Evolutionary conservation across 2,113 vertebrate species (phyloP), one percentile per base, ranked within the genome.

Genomic region (Ardeotis arabs): DNA sequence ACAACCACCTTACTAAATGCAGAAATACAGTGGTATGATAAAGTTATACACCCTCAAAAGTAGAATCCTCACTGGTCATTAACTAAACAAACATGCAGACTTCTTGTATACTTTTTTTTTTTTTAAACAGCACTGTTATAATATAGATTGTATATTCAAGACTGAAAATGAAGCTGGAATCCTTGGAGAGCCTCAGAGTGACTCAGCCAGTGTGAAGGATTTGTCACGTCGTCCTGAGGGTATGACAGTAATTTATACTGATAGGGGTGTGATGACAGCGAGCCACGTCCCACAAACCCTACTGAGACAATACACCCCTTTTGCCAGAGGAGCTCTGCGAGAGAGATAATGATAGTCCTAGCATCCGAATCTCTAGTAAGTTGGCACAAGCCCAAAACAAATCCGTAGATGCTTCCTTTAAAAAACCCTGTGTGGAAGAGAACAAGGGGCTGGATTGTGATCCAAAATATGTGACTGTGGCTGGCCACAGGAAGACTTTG

Each of bases 231-330:
- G 23, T 82, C 77, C 90, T 76, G 84, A 74, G 86, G 77, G 89
- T 93, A 84, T 91, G 89, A 85, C 84, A 93, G 77, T 89, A 92
- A 95, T 93, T 95, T 91, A 87, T 87, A 95, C 41, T 45, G 70
- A 35, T 94, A 82, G 3, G 66, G 45, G 60, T 1, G 10, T 59
- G 89, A 93, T 85, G 91, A 96, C 70, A 87, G 75, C 3, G 12
- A 96, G 55, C 67, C 67, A 56, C 62, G 81, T 91, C 89, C 91
- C 22, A 14, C 67, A 87, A 70, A 82, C 69, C 66, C 45, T 75
- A 41, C 47, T 33, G 64, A 68, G 86, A 72, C 73, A 76, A 62
- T 64, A 41, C 35, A 56, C 23, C 58, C 64, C 6, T 55, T 63
- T 83, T 91, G 2, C 69, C 53, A 69, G 84, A 62, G 89, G 53